Conservation (phyloP, 2,113 vertebrate species). For the Grus americana region DNA sequence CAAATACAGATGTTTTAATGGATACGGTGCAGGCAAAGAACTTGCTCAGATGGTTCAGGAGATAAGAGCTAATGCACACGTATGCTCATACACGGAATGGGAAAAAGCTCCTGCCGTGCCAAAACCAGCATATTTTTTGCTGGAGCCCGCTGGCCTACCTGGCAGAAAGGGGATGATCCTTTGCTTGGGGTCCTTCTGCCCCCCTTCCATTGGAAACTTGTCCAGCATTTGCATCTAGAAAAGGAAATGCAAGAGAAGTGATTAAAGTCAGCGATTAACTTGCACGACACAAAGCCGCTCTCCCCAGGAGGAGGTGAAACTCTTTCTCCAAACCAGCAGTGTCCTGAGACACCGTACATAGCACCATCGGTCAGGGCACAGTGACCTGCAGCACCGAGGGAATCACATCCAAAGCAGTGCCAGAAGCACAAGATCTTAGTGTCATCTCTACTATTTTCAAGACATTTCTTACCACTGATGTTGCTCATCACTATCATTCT, state of each 20-base stretch:
- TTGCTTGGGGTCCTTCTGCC: slow-evolving; percentile 97
- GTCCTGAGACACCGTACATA: too few relatives aligned
- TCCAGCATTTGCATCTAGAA: slow-evolving; percentile 98
- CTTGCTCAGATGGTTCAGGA: not conserved
- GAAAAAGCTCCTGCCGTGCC: not conserved
- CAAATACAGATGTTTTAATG: not conserved
- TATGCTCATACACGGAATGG: not conserved
- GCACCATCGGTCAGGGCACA: not conserved
- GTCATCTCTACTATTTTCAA: not conserved
- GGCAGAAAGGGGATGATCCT: slow-evolving; percentile 97
- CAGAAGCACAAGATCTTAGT: not conserved
- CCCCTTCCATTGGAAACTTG: slow-evolving; percentile 98
- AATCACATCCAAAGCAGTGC: not conserved
- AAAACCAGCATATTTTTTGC: not conserved
- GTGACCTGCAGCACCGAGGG: rapidly evolving
- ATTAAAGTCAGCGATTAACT: not conserved
- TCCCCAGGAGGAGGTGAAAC: not conserved
- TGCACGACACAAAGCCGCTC: not conserved
- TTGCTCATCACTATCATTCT: not conserved
- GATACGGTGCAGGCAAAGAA: not conserved
- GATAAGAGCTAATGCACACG: not conserved
- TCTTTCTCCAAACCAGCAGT: not conserved
- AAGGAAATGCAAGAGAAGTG: not conserved
- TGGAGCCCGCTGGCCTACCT: slow-evolving; percentile 73
- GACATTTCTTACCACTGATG: not conserved